Percentiles rank a stretch among this genome's conserved stretches.
Evolutionary conservation across 2,113 vertebrate species (phyloP).

Genomic region (Scortum barcoo): DNA sequence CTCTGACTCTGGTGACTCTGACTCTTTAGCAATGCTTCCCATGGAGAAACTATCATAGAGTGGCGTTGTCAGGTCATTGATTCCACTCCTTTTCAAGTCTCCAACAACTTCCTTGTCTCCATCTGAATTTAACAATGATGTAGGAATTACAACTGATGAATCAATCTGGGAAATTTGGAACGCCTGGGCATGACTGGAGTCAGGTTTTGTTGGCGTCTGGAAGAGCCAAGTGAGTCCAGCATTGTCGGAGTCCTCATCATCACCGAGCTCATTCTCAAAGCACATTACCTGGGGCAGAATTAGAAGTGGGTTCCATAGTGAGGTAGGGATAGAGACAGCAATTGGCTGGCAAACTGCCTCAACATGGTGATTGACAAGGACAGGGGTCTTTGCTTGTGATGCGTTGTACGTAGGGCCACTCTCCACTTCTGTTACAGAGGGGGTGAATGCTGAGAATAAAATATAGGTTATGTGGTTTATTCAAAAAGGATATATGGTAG

Average conservation of each 20-base stretch:
- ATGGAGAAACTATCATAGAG: constrained; percentile 77
- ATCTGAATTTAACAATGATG: constrained; percentile 73
- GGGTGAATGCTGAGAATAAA: constrained; percentile 18
- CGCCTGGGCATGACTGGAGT: constrained; percentile 9
- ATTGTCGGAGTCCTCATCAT: constrained; percentile 79
- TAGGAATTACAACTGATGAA: constrained; percentile 61
- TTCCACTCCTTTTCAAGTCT: constrained; percentile 64
- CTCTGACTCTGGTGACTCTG: too few species aligned
- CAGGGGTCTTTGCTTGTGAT: constrained; percentile 27
- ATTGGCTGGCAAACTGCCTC: constrained; percentile 82
- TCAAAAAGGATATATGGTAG: background rate
- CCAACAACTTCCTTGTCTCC: constrained; percentile 74
- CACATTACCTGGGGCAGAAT: constrained; percentile 88
- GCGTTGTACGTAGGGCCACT: constrained; percentile 56
- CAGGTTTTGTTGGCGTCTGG: constrained; percentile 51
- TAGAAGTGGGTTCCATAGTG: constrained; percentile 88
- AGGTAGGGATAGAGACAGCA: constrained; percentile 84
- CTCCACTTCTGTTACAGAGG: constrained; percentile 68
- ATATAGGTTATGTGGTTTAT: background rate
- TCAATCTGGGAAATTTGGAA: constrained; percentile 62
- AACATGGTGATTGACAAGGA: constrained; percentile 72
- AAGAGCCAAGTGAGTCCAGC: too few species aligned
- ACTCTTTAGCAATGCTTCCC: too few species aligned
- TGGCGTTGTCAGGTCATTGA: constrained; percentile 74
- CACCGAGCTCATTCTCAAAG: constrained; percentile 85